A percentile compares a stretch with the other conserved stretches of the same genome.
Conservation (phyloP, 2,797 vertebrate species). For the Odontamblyopus lacepedii region DNA sequence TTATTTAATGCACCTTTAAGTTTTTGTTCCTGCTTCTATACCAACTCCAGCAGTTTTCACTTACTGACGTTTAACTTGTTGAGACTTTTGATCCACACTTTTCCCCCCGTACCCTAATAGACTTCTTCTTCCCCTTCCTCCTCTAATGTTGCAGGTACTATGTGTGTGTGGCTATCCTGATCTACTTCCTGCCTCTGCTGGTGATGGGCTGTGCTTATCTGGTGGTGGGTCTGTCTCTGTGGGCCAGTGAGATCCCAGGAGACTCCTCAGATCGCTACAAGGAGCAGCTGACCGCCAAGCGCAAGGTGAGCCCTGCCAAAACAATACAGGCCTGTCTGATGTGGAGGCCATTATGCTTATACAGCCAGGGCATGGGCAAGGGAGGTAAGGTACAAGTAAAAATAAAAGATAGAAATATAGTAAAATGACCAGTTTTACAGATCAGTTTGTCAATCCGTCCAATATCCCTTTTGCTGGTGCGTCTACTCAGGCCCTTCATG, state of each 20-base stretch:
- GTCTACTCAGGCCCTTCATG: too few species aligned
- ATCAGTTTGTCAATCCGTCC: too few species aligned
- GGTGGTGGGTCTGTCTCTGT: conserved; percentile 90
- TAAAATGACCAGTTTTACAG: too few species aligned
- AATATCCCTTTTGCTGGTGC: too few species aligned
- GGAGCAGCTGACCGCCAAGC: conserved; percentile 92
- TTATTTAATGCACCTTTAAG: too few species aligned
- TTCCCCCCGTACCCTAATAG: too few species aligned
- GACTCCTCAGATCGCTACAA: conserved; percentile 95
- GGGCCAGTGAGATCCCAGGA: conserved; percentile 94
- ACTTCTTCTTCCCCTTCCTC: not conserved
- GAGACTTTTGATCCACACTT: not conserved
- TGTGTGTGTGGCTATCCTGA: conserved; percentile 86
- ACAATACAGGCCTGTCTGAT: not conserved
- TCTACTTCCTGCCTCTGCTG: conserved; percentile 92
- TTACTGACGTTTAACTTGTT: not conserved
- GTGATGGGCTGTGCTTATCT: conserved; percentile 95
- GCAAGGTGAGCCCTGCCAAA: conserved; percentile 81
- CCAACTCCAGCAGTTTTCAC: too few species aligned
- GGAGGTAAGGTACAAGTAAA: not conserved
- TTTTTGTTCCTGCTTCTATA: too few species aligned
- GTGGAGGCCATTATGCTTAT: conserved; percentile 6
- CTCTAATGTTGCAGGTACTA: conserved; percentile 83
- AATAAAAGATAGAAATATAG: too few species aligned
- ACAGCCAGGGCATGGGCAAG: not conserved